phyloP scores from a whole-genome alignment of 2,888 invertebrate genomes.

The Eurytoma adleriae region DNA sequence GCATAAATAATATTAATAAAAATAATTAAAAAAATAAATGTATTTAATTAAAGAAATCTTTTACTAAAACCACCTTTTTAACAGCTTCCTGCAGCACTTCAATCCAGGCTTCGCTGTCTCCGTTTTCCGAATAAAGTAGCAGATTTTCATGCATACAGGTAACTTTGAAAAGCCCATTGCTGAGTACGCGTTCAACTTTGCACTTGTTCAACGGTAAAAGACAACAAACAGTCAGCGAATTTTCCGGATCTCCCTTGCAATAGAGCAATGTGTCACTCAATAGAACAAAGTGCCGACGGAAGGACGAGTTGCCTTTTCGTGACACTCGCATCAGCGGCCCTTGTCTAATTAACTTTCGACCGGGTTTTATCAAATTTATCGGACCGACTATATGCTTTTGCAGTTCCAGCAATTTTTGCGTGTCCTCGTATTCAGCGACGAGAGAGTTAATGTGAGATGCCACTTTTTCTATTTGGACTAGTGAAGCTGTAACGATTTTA shows the following conservation, averaged over 20 bases:
- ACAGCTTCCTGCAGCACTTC: constrained; percentile 78
- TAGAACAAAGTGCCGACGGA: constrained; percentile 81
- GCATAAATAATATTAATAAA: constrained; percentile 24
- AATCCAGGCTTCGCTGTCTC: constrained; percentile 80
- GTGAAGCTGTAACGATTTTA: constrained; percentile 78
- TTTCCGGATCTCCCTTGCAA: constrained; percentile 81
- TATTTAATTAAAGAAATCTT: not conserved
- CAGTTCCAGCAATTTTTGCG: constrained; percentile 82
- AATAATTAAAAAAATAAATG: constrained; percentile 32
- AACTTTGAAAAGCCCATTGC: constrained; percentile 80
- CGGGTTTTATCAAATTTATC: constrained; percentile 83
- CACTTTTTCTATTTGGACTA: constrained; percentile 82
- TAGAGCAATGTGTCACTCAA: constrained; percentile 86
- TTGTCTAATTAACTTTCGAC: constrained; percentile 84
- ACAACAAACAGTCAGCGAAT: constrained; percentile 81
- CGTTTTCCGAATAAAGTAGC: constrained; percentile 79
- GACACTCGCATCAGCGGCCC: constrained; percentile 81
- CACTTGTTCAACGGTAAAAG: constrained; percentile 85
- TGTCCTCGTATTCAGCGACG: constrained; percentile 85
- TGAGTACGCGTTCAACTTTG: constrained; percentile 79
- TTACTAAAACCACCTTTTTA: constrained; percentile 71
- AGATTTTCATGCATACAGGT: constrained; percentile 80
- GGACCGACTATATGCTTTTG: constrained; percentile 81
- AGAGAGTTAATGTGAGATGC: constrained; percentile 85
- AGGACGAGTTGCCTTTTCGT: constrained; percentile 73